Base-by-base conservation (phyloP, 2,888 invertebrate genomes). In the Ceriagrion tenellum region DNA sequence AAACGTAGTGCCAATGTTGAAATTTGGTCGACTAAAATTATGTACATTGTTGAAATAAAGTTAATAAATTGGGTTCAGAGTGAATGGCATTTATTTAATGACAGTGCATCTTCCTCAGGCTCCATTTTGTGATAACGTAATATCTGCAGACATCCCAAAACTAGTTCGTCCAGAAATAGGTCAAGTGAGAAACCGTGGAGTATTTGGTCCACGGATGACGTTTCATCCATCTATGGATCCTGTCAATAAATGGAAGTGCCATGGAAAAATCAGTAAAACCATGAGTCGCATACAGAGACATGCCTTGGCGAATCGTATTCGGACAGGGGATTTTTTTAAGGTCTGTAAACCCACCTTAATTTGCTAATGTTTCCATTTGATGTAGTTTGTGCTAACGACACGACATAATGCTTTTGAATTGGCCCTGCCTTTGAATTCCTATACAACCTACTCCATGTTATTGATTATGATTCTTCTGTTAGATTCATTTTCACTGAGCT, bases 261-360 rank as follows among this genome's bases (percentile, higher is more conserved):
- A 97, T 18, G 97, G 98, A 95, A 97, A 97, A 20, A 97, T 98
- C 69, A 95, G 97, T 81, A 97, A 97, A 81, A 96, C 98, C 3
- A 97, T 98, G 97, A 97, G 97, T 96, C 97, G 98, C 90, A 97
- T 98, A 90, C 98, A 98, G 96, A 97, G 98, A 96, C 98, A 98
- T 96, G 97, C 98, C 13, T 96, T 97, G 97, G 98, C 96, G 97
- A 98, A 96, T 97, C 98, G 93, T 47, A 97, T 98, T 95, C 97
- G 98, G 90, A 97, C 98, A 59, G 97, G 97, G 0, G 98, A 98
- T 96, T 98, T 98, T 96, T 98, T 98, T 95, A 97, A 98, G 97
- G 98, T 98, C 96, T 95, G 74, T 55, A 63, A 95, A 26, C 81
- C 13, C 74, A 69, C 95, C 40, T 81, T 91, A 30, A 95, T 88